These are phyloP conservation scores for Dysidea cf. avara DNA, from an alignment of 37 sponge, comb jelly and placozoan genomes.

Conservation along the genomic window DNA sequence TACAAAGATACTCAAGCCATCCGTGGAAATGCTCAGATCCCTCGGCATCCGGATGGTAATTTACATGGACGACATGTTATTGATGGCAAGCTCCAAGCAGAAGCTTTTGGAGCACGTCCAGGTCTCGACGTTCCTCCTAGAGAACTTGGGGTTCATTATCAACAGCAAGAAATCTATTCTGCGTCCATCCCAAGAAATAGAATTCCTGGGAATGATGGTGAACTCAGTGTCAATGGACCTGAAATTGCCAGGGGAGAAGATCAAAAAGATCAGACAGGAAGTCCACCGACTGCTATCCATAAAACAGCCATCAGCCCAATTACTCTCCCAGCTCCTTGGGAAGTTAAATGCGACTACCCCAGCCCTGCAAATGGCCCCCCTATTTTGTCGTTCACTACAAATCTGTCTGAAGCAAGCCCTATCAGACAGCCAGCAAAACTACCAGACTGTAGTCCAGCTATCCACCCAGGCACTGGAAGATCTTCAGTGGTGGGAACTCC, in stretches of 20 bases:
- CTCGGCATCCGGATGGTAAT: slow-evolving; percentile 1
- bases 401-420: too few relatives aligned
- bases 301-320: neutral
- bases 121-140: neutral
- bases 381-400: too few relatives aligned
- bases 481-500: too few relatives aligned
- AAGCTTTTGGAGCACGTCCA: neutral
- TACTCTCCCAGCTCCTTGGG: too few relatives aligned
- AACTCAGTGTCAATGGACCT: neutral
- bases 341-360: too few relatives aligned
- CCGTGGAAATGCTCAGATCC: neutral
- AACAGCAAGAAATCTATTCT: neutral
- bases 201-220: neutral
- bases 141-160: neutral
- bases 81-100: neutral
- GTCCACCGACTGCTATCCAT: neutral
- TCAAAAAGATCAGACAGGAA: slow-evolving; percentile 3
- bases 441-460: too few relatives aligned
- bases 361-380: too few relatives aligned
- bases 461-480: too few relatives aligned
- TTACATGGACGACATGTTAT: slow-evolving; percentile 3
- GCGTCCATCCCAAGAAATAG: neutral
- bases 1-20: neutral
- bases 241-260: slow-evolving; percentile 1
- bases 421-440: too few relatives aligned